Conservation (phyloP, 2,797 vertebrate genomes). For the Tinamus major region DNA sequence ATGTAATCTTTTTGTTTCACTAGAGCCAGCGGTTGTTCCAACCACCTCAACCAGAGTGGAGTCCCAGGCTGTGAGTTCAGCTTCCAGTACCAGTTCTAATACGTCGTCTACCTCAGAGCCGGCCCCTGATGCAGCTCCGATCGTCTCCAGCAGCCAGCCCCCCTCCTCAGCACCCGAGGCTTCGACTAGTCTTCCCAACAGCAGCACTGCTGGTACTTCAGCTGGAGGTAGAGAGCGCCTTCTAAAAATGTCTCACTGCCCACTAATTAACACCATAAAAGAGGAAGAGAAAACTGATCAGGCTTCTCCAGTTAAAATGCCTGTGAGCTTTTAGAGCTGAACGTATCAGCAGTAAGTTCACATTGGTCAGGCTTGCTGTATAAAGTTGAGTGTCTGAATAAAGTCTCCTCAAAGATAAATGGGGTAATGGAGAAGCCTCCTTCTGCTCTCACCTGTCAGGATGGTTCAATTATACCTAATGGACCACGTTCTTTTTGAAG, state of each 20-base stretch:
- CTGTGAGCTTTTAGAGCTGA: not conserved
- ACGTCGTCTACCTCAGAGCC: conserved; percentile 94
- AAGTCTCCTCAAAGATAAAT: not conserved
- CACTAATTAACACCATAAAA: not conserved
- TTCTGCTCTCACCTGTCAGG: not conserved
- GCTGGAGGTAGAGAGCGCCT: conserved; percentile 83
- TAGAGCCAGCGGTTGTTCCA: conserved; percentile 95
- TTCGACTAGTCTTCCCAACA: conserved; percentile 80
- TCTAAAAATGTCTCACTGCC: not conserved
- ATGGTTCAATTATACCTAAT: not conserved
- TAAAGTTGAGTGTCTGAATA: not conserved
- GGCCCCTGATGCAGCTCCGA: conserved; percentile 86
- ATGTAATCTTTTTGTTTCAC: not conserved
- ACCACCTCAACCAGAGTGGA: conserved; percentile 90
- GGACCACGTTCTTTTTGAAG: not conserved
- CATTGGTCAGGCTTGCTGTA: not conserved
- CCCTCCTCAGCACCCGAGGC: conserved; percentile 81
- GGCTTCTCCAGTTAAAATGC: not conserved
- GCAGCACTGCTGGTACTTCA: conserved; percentile 82
- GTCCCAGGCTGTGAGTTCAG: conserved; percentile 87
- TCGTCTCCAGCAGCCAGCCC: conserved; percentile 85
- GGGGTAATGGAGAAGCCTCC: not conserved
- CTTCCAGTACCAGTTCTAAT: conserved; percentile 84
- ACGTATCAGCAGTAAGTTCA: not conserved
- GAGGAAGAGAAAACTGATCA: not conserved